Base-by-base conservation (phyloP, 2,888 invertebrate genomes). In the Cylloceria caligata region DNA sequence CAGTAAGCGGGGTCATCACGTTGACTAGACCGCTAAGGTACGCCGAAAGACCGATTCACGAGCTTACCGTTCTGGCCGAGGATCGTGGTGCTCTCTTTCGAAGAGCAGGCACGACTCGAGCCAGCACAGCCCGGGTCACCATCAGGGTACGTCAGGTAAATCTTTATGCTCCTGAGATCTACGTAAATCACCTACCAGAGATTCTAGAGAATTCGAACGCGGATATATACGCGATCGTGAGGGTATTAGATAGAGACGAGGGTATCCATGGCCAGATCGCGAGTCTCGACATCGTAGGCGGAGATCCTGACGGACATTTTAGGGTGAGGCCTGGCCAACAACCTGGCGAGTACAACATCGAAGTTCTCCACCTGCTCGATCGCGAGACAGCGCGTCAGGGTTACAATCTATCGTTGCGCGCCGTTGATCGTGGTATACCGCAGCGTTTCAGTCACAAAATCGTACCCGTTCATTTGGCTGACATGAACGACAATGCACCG, bases 301-400 rank as follows among this genome's bases (percentile, higher is more conserved):
- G 98, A 0, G 98, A 98, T 92, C 96, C 97, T 0, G 97, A 97
- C 87, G 97, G 98, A 0, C 96, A 97, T 93, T 98, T 99, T 93
- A 94, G 96, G 69, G 95, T 98, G 72, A 94, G 95, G 60, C 95
- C 96, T 0, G 89, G 81, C 5, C 87, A 88, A n/a, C 83, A 84
- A 0, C 85, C 89, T 2, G 96, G 96, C 64, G 97, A 97, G 92
- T 97, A 94, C 92, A 96, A 96, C 89, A 96, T 98, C 83, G 95
- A 97, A 85, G 96, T 97, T 36, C 94, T 96, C 84, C 95, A 96
- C 82, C 93, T 96, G 75, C 93, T 97, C 69, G 97, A 97, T 90
- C 94, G 97, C n/a, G 97, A 97, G 90, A 94, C 94, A 39, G 95
- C 96, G 7, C 96, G 96, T 5, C 95, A 95, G 84, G 97, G 97